These are phyloP conservation scores for Cydia splendana DNA, from an alignment of 1,140 invertebrate genomes.

Conservation along the genomic window DNA sequence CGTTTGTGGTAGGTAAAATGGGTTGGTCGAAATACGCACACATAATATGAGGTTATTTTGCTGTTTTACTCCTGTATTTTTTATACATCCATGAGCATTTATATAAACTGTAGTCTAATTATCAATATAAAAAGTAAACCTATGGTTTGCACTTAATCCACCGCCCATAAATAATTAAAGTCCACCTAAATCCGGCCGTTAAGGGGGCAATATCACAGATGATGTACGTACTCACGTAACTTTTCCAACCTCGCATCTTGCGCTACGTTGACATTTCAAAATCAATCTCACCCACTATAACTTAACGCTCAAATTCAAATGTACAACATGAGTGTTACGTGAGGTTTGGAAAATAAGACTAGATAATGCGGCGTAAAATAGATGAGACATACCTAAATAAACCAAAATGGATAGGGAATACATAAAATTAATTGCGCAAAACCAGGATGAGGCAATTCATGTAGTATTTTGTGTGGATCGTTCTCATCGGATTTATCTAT, in stretches of 20 bases:
- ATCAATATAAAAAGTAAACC: not conserved
- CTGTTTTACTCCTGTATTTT: too few relatives aligned
- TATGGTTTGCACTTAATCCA: not conserved
- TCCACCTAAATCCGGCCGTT: constrained; percentile 35
- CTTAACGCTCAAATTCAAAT: not conserved
- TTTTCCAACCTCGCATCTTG: not conserved
- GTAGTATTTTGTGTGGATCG: too few relatives aligned
- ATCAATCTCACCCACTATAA: not conserved
- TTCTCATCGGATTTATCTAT: too few relatives aligned
- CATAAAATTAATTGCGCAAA: constrained; percentile 17
- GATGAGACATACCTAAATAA: constrained; percentile 16
- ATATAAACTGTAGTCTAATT: too few relatives aligned
- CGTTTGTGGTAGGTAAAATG: too few relatives aligned
- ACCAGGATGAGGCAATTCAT: not conserved
- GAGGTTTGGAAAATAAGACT: not conserved
- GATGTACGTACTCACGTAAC: not conserved
- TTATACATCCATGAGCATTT: too few relatives aligned
- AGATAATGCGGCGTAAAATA: not conserved
- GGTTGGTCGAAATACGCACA: too few relatives aligned
- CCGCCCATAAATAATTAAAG: constrained; percentile 36
- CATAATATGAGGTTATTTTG: too few relatives aligned
- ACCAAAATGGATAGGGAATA: not conserved
- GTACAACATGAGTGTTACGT: not conserved
- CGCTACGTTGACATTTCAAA: not conserved
- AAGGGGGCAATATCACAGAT: not conserved